Evolutionary conservation across 2,797 vertebrate genomes (phyloP).

Genomic region (Periophthalmus magnuspinnatus): DNA sequence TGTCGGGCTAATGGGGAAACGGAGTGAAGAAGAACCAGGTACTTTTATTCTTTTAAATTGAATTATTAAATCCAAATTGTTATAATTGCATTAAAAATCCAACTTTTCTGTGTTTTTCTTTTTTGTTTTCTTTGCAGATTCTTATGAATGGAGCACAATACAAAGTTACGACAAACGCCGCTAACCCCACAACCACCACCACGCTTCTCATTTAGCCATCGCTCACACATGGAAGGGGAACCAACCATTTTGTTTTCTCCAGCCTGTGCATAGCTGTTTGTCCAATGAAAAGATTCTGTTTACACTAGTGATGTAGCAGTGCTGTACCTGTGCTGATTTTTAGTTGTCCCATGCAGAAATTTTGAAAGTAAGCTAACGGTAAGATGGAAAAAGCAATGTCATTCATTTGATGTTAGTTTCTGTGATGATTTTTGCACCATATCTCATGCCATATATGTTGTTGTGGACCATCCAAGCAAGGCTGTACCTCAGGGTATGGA

Average conservation of each 20-base stretch:
- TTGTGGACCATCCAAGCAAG: slow-evolving; percentile 56
- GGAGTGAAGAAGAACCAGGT: slow-evolving; percentile 80
- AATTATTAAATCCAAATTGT: background rate
- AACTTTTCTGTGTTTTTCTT: background rate
- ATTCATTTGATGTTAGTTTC: slow-evolving; percentile 31
- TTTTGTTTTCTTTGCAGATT: slow-evolving; percentile 57
- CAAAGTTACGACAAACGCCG: slow-evolving; percentile 68
- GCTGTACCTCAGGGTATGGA: slow-evolving; percentile 37
- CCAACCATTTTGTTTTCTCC: slow-evolving; percentile 35
- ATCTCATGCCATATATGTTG: slow-evolving; percentile 41
- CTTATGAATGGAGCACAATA: slow-evolving; percentile 74
- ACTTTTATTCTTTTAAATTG: background rate
- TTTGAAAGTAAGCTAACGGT: background rate
- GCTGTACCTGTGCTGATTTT: slow-evolving; percentile 57
- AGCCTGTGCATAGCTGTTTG: slow-evolving; percentile 53
- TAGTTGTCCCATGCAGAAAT: slow-evolving; percentile 36
- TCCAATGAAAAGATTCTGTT: slow-evolving; percentile 53
- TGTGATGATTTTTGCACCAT: slow-evolving; percentile 32
- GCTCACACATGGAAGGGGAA: slow-evolving; percentile 16
- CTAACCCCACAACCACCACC: slow-evolving; percentile 38
- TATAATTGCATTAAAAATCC: background rate
- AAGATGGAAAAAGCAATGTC: background rate
- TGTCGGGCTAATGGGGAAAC: slow-evolving; percentile 82
- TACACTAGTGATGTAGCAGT: slow-evolving; percentile 66
- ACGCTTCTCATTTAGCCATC: slow-evolving; percentile 32